Evolutionary conservation across 2,888 invertebrate genomes (phyloP).

Genomic region (Tipula confusa): DNA sequence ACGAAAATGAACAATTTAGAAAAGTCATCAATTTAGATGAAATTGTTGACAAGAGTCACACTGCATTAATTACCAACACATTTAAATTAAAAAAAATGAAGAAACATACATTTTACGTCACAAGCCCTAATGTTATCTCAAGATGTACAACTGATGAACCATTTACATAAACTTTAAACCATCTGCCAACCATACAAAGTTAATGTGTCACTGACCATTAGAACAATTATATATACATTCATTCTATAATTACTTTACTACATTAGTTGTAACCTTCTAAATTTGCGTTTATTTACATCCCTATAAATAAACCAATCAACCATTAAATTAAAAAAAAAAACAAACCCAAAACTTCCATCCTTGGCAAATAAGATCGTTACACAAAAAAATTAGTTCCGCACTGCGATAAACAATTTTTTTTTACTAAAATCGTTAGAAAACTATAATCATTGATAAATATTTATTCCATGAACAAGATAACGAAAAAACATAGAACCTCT

Average conservation of each 20-base stretch:
- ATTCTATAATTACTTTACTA: background rate
- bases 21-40: too few relatives aligned
- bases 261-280: too few relatives aligned
- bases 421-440: background rate
- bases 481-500: background rate
- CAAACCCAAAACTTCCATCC: background rate
- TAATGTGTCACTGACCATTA: background rate
- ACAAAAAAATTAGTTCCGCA: background rate
- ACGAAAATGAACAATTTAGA: too few relatives aligned
- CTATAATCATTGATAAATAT: background rate
- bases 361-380: background rate
- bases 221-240: background rate
- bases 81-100: too few relatives aligned
- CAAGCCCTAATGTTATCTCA: too few relatives aligned
- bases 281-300: background rate
- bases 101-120: too few relatives aligned
- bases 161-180: too few relatives aligned
- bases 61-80: too few relatives aligned
- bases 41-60: too few relatives aligned
- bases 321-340: background rate
- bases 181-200: background rate
- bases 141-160: too few relatives aligned
- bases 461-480: background rate
- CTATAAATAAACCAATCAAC: background rate
- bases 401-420: background rate